Percentiles rank a stretch among this genome's conserved stretches.
These are phyloP conservation scores for Pristiophorus japonicus DNA, from an alignment of 2,113 vertebrate genomes.

Conservation along the genomic window DNA sequence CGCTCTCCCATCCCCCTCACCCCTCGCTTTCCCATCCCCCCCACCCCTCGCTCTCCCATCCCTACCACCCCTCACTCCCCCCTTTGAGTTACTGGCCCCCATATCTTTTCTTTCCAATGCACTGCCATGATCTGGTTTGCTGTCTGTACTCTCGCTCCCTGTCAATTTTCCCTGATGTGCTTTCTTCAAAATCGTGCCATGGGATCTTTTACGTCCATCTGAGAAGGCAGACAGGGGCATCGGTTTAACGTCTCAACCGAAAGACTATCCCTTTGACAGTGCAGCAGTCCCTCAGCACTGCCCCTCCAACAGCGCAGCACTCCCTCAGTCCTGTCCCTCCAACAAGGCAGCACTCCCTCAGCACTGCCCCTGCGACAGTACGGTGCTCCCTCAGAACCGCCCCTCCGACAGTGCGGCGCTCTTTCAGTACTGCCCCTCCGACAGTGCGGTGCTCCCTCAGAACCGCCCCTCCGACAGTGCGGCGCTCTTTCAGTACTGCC, in stretches of 20 bases:
- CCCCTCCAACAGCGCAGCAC: not conserved
- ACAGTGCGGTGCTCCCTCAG: not conserved
- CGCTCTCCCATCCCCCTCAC: too few species aligned
- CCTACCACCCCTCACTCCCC: too few species aligned
- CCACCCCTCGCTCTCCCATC: too few species aligned
- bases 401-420: not conserved
- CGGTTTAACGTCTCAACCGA: not conserved
- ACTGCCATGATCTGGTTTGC: too few species aligned
- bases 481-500: not conserved
- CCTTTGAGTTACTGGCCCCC: too few species aligned
- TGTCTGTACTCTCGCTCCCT: too few species aligned
- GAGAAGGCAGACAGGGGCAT: not conserved
- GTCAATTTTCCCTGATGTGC: too few species aligned
- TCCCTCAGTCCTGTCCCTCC: not conserved
- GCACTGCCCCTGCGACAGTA: not conserved
- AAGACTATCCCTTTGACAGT: not conserved
- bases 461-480: not conserved
- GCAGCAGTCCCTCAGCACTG: not conserved
- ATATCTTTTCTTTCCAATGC: too few species aligned
- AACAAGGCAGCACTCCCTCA: not conserved
- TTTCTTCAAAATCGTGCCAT: not conserved
- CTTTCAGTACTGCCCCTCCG: not conserved
- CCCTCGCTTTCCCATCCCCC: too few species aligned
- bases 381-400: not conserved
- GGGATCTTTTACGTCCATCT: not conserved